phyloP scores from a whole-genome alignment of 2,888 invertebrate species.

The Andrena camellia region DNA sequence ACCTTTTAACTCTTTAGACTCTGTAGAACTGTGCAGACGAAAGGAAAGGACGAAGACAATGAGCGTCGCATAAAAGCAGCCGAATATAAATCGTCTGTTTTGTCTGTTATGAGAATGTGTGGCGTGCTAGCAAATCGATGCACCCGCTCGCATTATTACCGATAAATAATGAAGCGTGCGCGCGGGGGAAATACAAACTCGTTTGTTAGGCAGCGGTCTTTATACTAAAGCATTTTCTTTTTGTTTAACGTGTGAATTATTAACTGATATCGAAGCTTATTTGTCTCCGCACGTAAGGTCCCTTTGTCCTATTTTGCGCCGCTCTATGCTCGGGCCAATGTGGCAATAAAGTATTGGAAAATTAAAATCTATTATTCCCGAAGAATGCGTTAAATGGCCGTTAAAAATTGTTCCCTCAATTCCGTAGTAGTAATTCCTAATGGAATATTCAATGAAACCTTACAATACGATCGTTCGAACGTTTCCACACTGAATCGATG shows the following conservation, averaged over 20 bases:
- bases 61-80: neutral
- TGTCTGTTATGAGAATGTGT: constrained; percentile 7
- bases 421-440: neutral
- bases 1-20: neutral
- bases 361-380: constrained; percentile 29
- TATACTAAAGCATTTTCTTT: constrained; percentile 13
- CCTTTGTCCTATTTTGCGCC: constrained; percentile 12
- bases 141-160: constrained; percentile 36
- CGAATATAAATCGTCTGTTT: constrained; percentile 27
- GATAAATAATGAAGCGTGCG: constrained; percentile 36
- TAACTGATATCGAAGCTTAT: constrained; percentile 38
- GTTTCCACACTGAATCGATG: neutral
- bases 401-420: constrained; percentile 1
- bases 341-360: constrained; percentile 38
- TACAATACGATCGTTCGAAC: neutral
- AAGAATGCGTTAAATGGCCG: neutral
- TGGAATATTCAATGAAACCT: constrained; percentile 12
- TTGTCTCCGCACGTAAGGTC: constrained; percentile 23
- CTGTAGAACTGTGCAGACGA: neutral
- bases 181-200: constrained; percentile 29
- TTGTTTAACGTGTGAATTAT: constrained; percentile 27
- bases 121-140: constrained; percentile 32
- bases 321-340: neutral
- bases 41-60: constrained; percentile 17
- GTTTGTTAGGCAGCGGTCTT: constrained; percentile 34